Conservation (phyloP, 2,113 vertebrate genomes). For the Brachypteracias leptosomus region DNA sequence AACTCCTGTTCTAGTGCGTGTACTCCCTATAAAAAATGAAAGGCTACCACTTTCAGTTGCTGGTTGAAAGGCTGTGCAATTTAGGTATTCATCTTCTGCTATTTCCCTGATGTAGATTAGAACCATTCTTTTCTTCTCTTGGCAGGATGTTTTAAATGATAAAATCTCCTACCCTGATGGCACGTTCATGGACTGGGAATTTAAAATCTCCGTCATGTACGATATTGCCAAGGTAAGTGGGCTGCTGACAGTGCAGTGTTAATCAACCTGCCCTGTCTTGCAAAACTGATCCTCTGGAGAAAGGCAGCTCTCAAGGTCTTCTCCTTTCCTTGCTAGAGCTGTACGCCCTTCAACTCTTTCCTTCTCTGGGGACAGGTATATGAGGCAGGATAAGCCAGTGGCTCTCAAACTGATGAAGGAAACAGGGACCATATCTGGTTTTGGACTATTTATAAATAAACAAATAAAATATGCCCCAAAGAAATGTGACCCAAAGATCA, state of each 20-base stretch:
- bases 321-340: neutral
- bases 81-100: neutral
- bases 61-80: neutral
- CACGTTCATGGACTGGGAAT: slow-evolving; percentile 98
- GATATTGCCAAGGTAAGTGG: slow-evolving; percentile 94
- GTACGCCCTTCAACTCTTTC: neutral
- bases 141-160: slow-evolving; percentile 92
- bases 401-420: neutral
- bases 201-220: slow-evolving; percentile 97
- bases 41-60: neutral
- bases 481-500: neutral
- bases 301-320: neutral
- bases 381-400: neutral
- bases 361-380: neutral
- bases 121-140: neutral
- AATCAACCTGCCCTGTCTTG: neutral
- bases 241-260: neutral
- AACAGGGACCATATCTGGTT: neutral
- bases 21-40: neutral
- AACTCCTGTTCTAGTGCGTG: neutral
- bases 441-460: neutral
- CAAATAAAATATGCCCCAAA: neutral
- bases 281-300: neutral
- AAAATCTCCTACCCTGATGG: slow-evolving; percentile 95
- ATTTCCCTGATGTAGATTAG: neutral